Conservation (phyloP, 2,888 invertebrate species). For the Spilosoma lubricipeda region DNA sequence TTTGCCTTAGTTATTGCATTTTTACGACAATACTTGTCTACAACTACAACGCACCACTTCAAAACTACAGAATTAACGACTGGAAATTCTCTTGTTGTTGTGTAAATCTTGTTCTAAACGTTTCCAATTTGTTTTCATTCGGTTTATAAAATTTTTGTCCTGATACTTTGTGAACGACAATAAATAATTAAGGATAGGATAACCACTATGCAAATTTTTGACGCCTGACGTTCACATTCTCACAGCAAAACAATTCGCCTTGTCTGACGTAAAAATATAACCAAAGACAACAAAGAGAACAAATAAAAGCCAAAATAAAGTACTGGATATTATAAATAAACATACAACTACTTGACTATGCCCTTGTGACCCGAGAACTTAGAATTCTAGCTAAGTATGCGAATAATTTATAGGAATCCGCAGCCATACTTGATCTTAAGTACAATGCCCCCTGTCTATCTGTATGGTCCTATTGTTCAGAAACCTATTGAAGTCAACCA, state of each 20-base stretch:
- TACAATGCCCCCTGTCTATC: neutral
- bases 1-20: neutral
- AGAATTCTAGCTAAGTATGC: neutral
- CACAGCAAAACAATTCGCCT: no score
- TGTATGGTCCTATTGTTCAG: neutral
- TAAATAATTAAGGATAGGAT: neutral
- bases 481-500: neutral
- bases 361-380: neutral
- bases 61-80: no score
- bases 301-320: no score
- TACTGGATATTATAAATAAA: neutral
- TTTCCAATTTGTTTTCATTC: neutral
- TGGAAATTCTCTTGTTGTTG: neutral
- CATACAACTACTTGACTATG: neutral
- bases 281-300: no score
- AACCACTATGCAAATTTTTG: no score
- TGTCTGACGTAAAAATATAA: no score
- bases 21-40: neutral
- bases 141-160: fast-evolving
- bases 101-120: neutral
- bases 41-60: no score
- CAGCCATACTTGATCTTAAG: neutral
- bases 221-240: no score
- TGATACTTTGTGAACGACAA: neutral
- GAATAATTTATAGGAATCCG: constrained; percentile 1